Evolutionary conservation across 2,888 invertebrate species (phyloP), one percentile per base, ranked within the genome.

Genomic region (Hydrotaea cyrtoneurina): DNA sequence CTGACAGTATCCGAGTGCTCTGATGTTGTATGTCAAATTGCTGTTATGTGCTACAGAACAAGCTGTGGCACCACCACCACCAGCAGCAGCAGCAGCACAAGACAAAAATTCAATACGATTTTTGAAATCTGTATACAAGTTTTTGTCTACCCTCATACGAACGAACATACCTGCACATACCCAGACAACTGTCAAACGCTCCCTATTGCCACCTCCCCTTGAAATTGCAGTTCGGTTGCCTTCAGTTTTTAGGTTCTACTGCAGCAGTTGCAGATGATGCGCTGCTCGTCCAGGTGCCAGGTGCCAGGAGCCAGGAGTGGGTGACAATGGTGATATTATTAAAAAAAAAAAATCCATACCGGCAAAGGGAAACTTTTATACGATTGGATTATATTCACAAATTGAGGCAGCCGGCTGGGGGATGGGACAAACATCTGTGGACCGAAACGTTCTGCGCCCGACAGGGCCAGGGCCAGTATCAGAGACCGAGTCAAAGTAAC

Each of bases 311-410:
- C n/a, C n/a, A 0, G 39, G 36, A 66, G 66, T 66, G 66, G 69
- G 69, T 46, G 69, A 69, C 69, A 69, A 69, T 69, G 69, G 43
- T 46, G 46, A 57, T 73, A 43, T 74, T 74, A 59, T 74, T 59
- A 74, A 59, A 74, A 71, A n/a, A 31, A 31, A 31, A 31, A 66
- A 69, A 66, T 11, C 10, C 39, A n/a, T n/a, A n/a, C 13, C 15
- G 71, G n/a, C 73, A 74, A 73, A 74, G 43, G n/a, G 43, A 62
- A 74, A 74, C 59, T 59, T 74, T 59, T 39, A 57, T 73, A 57
- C 7, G 17, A 57, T 73, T 73, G 73, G 73, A 73, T 55, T 73
- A 73, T 73, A 72, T 53, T 19, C 23, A 15, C 69, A 23, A 46
- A 66, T 43, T 46, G 21, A 69, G 36, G 8, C 31, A n/a, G n/a